A percentile compares a stretch with the other conserved stretches of the same genome.
Conservation (phyloP, 92 coral and sea anemone genomes). For the Actinostola sp. region DNA sequence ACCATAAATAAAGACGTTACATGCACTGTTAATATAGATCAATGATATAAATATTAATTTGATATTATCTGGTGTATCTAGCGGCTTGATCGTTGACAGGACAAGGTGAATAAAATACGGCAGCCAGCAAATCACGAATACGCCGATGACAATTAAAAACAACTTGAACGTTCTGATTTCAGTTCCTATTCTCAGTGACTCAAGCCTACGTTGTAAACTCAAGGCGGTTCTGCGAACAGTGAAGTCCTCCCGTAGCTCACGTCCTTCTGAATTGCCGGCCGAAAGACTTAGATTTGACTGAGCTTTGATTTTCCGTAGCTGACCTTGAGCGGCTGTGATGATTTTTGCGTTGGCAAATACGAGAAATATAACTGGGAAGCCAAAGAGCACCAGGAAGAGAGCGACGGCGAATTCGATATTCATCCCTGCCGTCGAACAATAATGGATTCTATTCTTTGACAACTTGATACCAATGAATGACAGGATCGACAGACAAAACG, state of each 20-base stretch:
- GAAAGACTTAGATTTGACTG: constrained; percentile 5
- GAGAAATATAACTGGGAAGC: constrained; percentile 53
- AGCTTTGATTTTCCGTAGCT: constrained; percentile 45
- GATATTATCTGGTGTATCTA: constrained; percentile 3
- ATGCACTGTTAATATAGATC: constrained; percentile 38
- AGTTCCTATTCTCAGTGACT: background rate
- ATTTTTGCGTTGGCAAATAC: constrained; percentile 67
- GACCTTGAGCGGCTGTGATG: constrained; percentile 47
- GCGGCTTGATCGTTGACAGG: constrained; percentile 3
- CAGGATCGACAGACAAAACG: constrained; percentile 32
- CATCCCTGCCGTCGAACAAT: constrained; percentile 59
- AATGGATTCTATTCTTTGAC: constrained; percentile 25
- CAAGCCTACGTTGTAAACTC: constrained; percentile 6
- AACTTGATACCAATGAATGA: constrained; percentile 21
- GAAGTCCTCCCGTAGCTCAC: background rate
- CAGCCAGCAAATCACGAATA: constrained; percentile 34
- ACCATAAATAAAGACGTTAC: constrained; percentile 43
- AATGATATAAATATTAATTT: constrained; percentile 17
- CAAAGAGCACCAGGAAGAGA: constrained; percentile 30
- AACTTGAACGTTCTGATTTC: constrained; percentile 34
- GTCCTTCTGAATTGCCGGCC: background rate
- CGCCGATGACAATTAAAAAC: constrained; percentile 34
- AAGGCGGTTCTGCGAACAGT: background rate
- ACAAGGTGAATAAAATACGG: constrained; percentile 20
- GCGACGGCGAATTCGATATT: constrained; percentile 43